Percentiles rank a stretch among this genome's conserved stretches.
These are phyloP conservation scores for Gymnothorax reevesii DNA, from an alignment of 2,797 vertebrate species.

Conservation along the genomic window DNA sequence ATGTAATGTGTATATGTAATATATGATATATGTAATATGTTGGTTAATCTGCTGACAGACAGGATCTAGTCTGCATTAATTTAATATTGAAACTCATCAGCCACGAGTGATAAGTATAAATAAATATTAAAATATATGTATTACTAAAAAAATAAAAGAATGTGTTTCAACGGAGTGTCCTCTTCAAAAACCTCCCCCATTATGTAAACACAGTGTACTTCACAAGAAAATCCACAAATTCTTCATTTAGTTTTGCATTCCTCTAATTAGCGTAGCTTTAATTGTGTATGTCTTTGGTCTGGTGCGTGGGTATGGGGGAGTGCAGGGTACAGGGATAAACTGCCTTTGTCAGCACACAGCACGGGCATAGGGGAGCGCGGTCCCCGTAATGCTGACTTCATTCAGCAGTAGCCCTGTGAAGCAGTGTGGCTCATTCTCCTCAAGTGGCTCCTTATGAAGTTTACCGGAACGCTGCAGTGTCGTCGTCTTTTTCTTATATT, in stretches of 20 bases:
- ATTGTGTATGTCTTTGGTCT: background rate
- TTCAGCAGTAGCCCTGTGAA: slow-evolving; percentile 9
- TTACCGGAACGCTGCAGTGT: slow-evolving; percentile 6
- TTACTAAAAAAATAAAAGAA: background rate
- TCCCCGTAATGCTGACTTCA: slow-evolving; percentile 22
- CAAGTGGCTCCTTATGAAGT: slow-evolving; percentile 2
- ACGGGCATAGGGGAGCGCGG: background rate
- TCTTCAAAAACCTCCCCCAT: background rate
- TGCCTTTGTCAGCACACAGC: background rate
- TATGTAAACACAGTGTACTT: background rate
- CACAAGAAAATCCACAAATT: background rate
- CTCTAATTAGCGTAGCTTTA: too few relatives aligned
- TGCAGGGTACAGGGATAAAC: too few relatives aligned
- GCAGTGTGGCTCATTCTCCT: slow-evolving; percentile 16
- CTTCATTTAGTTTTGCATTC: background rate
- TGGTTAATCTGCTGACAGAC: too few relatives aligned
- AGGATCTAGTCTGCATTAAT: too few relatives aligned
- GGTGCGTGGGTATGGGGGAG: too few relatives aligned
- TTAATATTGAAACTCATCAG: too few relatives aligned
- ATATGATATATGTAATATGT: too few relatives aligned
- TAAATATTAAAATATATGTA: background rate
- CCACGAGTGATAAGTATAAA: background rate
- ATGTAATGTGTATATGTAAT: too few relatives aligned
- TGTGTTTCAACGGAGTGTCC: background rate
- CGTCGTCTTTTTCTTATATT: slow-evolving; percentile 39